These are phyloP conservation scores for Stichodactyla mertensii DNA, from an alignment of 64 coral and sea anemone species.

Conservation along the genomic window DNA sequence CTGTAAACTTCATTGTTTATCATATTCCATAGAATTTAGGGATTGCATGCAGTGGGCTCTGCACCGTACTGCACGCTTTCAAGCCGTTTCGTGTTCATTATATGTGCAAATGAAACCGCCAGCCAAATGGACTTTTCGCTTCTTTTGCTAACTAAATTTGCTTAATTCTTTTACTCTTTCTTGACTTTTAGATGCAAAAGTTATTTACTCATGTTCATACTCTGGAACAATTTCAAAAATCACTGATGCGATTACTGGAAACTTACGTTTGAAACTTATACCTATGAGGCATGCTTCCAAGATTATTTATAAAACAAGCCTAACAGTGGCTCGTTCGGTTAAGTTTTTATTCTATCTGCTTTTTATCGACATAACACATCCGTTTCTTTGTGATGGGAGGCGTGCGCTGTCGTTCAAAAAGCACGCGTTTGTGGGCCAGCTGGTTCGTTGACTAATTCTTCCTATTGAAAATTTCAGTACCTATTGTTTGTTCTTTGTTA, in stretches of 20 bases:
- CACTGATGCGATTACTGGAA: not conserved
- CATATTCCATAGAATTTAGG: not conserved
- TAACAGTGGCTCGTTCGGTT: not conserved
- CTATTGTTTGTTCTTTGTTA: constrained; percentile 10
- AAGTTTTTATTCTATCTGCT: not conserved
- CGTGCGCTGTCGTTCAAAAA: constrained; percentile 10
- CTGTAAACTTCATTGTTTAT: not conserved
- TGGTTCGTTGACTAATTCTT: constrained; percentile 9
- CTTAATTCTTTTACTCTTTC: not conserved
- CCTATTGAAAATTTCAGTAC: not conserved
- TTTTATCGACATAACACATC: not conserved
- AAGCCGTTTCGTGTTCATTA: not conserved
- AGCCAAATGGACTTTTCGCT: too few species aligned
- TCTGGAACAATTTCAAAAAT: not conserved
- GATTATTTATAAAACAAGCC: too few species aligned
- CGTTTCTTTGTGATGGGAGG: not conserved
- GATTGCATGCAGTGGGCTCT: not conserved
- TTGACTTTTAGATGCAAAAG: not conserved
- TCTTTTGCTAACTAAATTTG: not conserved
- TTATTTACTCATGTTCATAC: not conserved
- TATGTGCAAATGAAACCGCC: not conserved
- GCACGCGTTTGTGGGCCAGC: constrained; percentile 18
- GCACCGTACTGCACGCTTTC: not conserved
- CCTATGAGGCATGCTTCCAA: not conserved
- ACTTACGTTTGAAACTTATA: not conserved